A percentile compares a stretch with the other conserved stretches of the same genome.
Evolutionary conservation across 1,140 invertebrate genomes (phyloP).

Genomic region (Pteromalus puparum): DNA sequence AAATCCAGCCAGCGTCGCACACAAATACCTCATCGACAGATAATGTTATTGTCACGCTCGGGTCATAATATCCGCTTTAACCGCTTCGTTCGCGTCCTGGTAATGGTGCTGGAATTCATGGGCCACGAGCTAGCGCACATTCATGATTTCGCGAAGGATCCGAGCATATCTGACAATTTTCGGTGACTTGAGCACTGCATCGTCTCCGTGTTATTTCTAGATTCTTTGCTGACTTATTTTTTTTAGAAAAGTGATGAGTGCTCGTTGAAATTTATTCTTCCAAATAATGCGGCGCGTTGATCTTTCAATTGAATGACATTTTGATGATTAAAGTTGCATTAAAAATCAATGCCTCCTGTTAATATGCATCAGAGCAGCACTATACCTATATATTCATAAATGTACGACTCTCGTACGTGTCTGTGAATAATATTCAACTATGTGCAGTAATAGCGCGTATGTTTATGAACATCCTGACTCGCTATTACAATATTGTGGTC

Average conservation of each 20-base stretch:
- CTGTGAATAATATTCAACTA: constrained; percentile 14
- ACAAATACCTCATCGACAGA: not conserved
- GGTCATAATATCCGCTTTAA: not conserved
- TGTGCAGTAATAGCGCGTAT: not conserved
- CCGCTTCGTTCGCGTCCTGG: not conserved
- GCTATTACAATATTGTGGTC: not conserved
- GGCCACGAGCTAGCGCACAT: not conserved
- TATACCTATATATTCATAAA: constrained; percentile 9
- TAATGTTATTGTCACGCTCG: not conserved
- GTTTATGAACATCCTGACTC: not conserved
- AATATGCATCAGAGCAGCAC: too few species aligned
- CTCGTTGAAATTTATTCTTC: too few species aligned
- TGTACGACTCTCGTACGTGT: constrained; percentile 5
- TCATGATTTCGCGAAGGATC: not conserved
- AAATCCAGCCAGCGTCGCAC: not conserved
- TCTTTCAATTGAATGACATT: not conserved
- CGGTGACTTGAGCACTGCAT: not conserved
- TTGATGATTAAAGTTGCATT: not conserved
- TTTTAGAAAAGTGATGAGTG: not conserved
- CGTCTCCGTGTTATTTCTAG: too few species aligned
- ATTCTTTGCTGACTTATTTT: too few species aligned
- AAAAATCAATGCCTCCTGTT: too few species aligned
- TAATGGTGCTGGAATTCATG: not conserved
- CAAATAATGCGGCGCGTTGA: too few species aligned
- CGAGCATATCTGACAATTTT: not conserved